Evolutionary conservation across 2,113 vertebrate genomes (phyloP).

Genomic region (Meriones unguiculatus): DNA sequence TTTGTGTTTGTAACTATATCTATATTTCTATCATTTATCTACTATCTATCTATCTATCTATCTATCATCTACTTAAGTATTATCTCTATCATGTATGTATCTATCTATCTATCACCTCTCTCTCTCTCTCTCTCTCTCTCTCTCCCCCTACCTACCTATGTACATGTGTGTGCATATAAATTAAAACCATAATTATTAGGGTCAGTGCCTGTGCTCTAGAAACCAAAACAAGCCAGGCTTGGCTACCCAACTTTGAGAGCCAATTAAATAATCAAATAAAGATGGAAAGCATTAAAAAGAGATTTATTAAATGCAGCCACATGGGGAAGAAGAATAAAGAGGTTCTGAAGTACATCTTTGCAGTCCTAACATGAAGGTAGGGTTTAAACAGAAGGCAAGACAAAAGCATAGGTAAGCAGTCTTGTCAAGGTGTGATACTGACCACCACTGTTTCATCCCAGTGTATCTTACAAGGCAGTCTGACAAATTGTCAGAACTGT

Average conservation of each 20-base stretch:
- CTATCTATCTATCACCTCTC: neutral
- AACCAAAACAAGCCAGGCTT: neutral
- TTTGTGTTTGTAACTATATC: neutral
- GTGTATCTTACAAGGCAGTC: neutral
- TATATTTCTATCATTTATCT: neutral
- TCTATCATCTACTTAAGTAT: neutral
- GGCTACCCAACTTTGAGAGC: neutral
- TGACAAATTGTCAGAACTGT: neutral
- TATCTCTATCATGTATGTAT: neutral
- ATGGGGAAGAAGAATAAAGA: neutral
- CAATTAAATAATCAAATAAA: neutral
- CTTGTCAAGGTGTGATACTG: neutral
- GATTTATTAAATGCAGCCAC: neutral
- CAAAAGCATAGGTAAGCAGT: neutral
- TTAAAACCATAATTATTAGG: neutral
- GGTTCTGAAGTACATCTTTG: neutral
- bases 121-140: too few relatives aligned
- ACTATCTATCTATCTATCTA: neutral
- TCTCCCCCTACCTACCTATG: neutral
- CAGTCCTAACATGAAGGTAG: neutral
- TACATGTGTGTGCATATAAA: neutral
- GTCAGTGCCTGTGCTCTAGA: neutral
- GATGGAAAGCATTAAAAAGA: neutral
- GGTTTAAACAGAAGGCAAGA: neutral
- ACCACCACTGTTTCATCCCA: rapidly evolving